Conservation (phyloP, 1,140 invertebrate species). For the Pseudomyrmex flavicornis region DNA sequence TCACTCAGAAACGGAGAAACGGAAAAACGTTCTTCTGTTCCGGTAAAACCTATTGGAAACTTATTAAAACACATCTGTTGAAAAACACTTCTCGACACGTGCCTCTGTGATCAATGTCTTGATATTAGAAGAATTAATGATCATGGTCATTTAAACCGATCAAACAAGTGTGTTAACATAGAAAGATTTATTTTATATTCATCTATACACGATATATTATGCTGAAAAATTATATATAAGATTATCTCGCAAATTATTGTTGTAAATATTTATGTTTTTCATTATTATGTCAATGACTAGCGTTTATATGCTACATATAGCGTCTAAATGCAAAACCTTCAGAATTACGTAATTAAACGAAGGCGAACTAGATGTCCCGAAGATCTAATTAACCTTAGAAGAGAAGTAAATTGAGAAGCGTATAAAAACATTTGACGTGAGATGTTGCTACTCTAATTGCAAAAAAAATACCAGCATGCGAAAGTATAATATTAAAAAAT, state of each 20-base stretch:
- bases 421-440: too few relatives aligned
- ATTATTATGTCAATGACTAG: not conserved
- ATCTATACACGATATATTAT: too few relatives aligned
- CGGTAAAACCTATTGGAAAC: conserved; percentile 1
- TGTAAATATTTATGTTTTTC: not conserved
- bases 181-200: too few relatives aligned
- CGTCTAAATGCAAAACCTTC: not conserved
- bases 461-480: too few relatives aligned
- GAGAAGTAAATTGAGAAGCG: not conserved
- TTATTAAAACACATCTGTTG: not conserved
- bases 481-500: not conserved
- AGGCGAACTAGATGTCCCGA: not conserved
- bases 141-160: not conserved
- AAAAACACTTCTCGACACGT: conserved; percentile 9
- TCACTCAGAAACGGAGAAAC: conserved; percentile 1
- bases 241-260: too few relatives aligned
- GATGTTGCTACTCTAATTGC: too few relatives aligned
- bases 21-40: conserved; percentile 27
- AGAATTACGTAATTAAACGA: conserved; percentile 24
- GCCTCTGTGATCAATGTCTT: conserved; percentile 8
- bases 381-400: not conserved
- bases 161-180: not conserved
- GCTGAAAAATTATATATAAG: too few relatives aligned
- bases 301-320: not conserved
- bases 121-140: conserved; percentile 20